These are phyloP conservation scores for Girardinus metallicus DNA, from an alignment of 2,797 vertebrate genomes.

Conservation along the genomic window DNA sequence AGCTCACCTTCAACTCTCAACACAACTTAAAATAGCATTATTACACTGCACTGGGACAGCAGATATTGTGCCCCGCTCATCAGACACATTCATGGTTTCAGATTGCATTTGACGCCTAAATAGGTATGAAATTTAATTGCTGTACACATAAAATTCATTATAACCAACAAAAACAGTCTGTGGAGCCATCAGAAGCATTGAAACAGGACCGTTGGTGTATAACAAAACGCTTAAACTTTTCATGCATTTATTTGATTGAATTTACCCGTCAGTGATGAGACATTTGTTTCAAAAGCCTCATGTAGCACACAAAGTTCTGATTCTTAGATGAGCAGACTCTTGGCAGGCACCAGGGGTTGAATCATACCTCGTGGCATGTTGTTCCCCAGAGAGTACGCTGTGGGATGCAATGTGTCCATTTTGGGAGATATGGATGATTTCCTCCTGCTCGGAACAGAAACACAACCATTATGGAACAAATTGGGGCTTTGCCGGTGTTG, in stretches of 20 bases:
- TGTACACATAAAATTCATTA: background rate
- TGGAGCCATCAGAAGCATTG: background rate
- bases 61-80: background rate
- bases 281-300: conserved; percentile 31
- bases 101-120: background rate
- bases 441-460: conserved; percentile 48
- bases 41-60: background rate
- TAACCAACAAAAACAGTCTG: background rate
- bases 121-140: background rate
- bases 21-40: background rate
- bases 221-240: background rate
- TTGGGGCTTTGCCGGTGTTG: conserved; percentile 57
- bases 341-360: conserved; percentile 30
- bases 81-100: background rate
- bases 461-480: conserved; percentile 41
- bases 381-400: conserved; percentile 40
- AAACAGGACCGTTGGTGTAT: no score
- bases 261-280: background rate
- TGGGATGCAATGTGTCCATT: conserved; percentile 33
- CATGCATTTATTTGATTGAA: conserved; percentile 4
- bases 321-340: conserved; percentile 66
- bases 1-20: background rate
- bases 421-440: conserved; percentile 32
- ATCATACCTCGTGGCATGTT: conserved; percentile 50
- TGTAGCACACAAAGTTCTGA: conserved; percentile 44